phyloP scores from a whole-genome alignment of 2,797 vertebrate species.

The Falco berigora region DNA sequence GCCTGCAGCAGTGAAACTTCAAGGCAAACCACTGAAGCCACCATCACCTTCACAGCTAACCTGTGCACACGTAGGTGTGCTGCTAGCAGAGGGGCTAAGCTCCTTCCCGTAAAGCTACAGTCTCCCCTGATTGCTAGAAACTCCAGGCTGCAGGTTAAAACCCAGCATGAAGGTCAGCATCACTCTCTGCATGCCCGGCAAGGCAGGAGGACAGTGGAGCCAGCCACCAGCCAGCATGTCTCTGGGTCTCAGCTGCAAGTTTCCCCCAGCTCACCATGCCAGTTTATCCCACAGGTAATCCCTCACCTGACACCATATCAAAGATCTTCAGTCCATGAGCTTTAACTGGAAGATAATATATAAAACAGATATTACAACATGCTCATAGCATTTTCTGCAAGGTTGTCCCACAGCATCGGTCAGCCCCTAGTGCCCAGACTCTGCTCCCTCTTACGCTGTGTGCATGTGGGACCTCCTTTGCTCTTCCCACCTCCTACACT shows the following conservation, averaged over 20 bases:
- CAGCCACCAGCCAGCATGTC: neutral
- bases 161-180: neutral
- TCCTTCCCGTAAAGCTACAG: neutral
- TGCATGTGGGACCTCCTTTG: neutral
- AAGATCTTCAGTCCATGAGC: neutral
- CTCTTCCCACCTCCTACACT: neutral
- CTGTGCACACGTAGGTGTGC: rapidly evolving
- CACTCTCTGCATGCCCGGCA: neutral
- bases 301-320: neutral
- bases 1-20: neutral
- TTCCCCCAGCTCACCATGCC: neutral
- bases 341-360: neutral
- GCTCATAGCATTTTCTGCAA: neutral
- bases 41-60: neutral
- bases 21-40: neutral
- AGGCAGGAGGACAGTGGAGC: neutral
- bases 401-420: neutral
- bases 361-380: neutral
- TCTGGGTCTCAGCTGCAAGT: neutral
- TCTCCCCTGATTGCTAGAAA: neutral
- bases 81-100: neutral
- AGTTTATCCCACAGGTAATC: neutral
- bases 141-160: neutral
- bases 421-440: neutral
- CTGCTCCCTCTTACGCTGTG: neutral